Evolutionary conservation across 37 sponge, comb jelly and placozoan genomes (phyloP), one percentile per base, ranked within the genome.

Genomic region (Crambe crambe): DNA sequence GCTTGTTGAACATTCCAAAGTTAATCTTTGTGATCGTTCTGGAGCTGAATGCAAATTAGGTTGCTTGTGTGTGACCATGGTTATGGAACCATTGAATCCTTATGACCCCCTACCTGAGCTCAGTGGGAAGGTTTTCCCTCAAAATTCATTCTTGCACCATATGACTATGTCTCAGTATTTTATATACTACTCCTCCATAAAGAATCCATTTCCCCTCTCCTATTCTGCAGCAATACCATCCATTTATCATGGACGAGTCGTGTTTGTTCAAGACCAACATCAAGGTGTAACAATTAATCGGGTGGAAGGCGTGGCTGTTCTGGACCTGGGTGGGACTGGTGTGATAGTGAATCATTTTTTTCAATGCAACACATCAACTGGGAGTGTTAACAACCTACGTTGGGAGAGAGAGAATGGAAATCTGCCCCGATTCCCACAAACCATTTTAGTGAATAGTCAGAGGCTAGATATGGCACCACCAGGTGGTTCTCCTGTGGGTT

Each of bases 291-390:
- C 51, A 47, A 47, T 12, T 12, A 6, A 15, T 47, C 6, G 12
- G 1, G 81, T 86, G 0, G 88, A 72, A 35, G 77, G 77, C 12
- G 64, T 87, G 40, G 82, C 83, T 27, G 51, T 78, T 3, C 30
- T 68, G 6, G 77, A 66, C 2, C 59, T 75, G 1, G 84, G 77
- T 6, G 74, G n/a, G n/a, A n/a, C n/a, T n/a, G n/a, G 83, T 20
- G 70, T 15, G 2, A 6, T 4, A 27, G 35, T 47, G 3, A 6
- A 56, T 65, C 71, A 75, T 23, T 62, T 69, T 70, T 81, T 82
- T 56, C 64, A 74, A 54, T 86, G 87, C 61, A 79, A 65, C 58
- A 73, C 80, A 51, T 73, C 80, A 15, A 17, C 37, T 25, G 70
- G 71, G 37, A 37, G 42, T 54, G 62, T 62, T 10, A 30, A 32